These are phyloP conservation scores for Drosophila kikkawai DNA, from an alignment of 1,140 invertebrate species.

Conservation along the genomic window DNA sequence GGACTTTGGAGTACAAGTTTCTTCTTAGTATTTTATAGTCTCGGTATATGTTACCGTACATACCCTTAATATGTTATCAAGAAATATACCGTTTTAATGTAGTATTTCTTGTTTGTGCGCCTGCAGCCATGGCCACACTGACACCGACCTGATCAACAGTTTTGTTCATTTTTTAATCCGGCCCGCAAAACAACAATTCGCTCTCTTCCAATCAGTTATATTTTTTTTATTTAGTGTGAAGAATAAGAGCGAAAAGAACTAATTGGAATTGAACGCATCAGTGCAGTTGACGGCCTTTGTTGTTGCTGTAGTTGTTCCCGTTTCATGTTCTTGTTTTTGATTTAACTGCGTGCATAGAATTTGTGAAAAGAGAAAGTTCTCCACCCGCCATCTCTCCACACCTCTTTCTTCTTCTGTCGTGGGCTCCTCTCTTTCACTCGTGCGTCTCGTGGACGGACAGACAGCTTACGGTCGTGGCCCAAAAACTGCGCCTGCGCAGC, in stretches of 20 bases:
- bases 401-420: slow-evolving; percentile 5
- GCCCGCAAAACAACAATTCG: slow-evolving; percentile 31
- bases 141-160: slow-evolving; percentile 4
- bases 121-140: not conserved
- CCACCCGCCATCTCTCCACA: slow-evolving; percentile 12
- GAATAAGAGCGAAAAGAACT: slow-evolving; percentile 18
- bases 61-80: not conserved
- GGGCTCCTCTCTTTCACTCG: not conserved
- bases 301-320: slow-evolving; percentile 2
- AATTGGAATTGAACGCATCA: slow-evolving; percentile 41
- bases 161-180: slow-evolving; percentile 17
- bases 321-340: slow-evolving; percentile 29
- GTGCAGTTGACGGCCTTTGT: slow-evolving; percentile 13
- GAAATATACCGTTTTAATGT: not conserved
- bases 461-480: slow-evolving; percentile 15
- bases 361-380: slow-evolving; percentile 82
- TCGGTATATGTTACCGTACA: not conserved
- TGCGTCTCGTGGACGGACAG: not conserved
- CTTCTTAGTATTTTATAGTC: not conserved
- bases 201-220: not conserved
- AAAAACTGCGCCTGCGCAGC: slow-evolving; percentile 50
- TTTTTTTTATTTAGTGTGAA: not conserved
- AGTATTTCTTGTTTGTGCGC: not conserved
- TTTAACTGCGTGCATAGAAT: slow-evolving; percentile 67
- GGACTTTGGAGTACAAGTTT: not conserved